These are phyloP conservation scores for Callospermophilus lateralis DNA, from an alignment of 2,113 vertebrate genomes.

Conservation along the genomic window DNA sequence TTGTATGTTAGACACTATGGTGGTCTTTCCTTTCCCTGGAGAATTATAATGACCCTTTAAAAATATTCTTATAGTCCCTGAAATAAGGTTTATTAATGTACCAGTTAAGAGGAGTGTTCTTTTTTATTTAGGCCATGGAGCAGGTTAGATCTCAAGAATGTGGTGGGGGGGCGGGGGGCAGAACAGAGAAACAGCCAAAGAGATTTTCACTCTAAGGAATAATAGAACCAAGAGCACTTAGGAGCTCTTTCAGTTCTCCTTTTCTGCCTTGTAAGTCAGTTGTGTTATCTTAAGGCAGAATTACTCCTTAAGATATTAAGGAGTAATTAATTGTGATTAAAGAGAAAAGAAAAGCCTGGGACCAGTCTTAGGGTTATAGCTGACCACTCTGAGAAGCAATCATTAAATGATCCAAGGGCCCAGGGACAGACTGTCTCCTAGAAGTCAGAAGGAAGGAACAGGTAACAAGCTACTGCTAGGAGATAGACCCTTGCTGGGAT, in stretches of 20 bases:
- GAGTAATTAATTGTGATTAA: background rate
- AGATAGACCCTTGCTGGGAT: background rate
- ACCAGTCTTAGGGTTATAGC: background rate
- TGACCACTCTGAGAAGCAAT: background rate
- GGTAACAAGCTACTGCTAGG: background rate
- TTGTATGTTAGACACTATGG: background rate
- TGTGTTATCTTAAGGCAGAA: background rate
- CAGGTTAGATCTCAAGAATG: background rate
- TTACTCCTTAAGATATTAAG: no score
- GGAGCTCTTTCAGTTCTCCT: background rate
- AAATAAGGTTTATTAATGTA: background rate
- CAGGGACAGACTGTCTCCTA: background rate
- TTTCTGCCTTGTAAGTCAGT: background rate
- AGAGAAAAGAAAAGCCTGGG: background rate
- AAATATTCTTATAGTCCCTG: background rate
- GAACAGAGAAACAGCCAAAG: background rate
- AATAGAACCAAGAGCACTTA: background rate
- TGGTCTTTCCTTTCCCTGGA: background rate
- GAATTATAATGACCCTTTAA: background rate
- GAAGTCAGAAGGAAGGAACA: background rate
- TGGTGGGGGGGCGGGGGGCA: accelerated
- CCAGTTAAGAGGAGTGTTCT: background rate
- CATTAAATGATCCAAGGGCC: background rate
- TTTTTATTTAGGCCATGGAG: background rate
- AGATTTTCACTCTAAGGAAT: background rate